These are phyloP conservation scores for Tetragnatha versicolor DNA, from an alignment of 1,140 invertebrate genomes.

Conservation along the genomic window DNA sequence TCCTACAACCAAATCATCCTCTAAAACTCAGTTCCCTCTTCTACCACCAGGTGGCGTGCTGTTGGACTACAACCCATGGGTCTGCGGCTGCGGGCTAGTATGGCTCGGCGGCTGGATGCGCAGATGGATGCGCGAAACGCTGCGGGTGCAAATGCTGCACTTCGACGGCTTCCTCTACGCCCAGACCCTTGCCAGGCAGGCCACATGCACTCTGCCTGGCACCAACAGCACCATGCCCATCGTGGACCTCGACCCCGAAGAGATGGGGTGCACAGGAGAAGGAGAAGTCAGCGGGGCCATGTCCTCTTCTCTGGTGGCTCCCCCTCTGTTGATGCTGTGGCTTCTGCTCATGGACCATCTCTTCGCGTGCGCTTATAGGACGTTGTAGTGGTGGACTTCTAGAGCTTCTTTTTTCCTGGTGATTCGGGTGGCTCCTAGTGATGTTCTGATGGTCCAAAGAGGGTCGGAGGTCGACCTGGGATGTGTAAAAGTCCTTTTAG, in stretches of 20 bases:
- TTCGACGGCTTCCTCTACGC: conserved; percentile 66
- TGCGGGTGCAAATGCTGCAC: conserved; percentile 74
- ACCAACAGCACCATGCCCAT: conserved; percentile 72
- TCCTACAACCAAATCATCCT: no score
- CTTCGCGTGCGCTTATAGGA: no score
- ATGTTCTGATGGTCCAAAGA: no score
- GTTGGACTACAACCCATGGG: conserved; percentile 81
- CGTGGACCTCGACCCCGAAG: conserved; percentile 75
- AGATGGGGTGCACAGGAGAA: conserved; percentile 66
- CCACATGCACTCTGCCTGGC: conserved; percentile 72
- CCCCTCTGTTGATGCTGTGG: no score
- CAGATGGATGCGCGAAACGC: conserved; percentile 80
- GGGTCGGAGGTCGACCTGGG: no score
- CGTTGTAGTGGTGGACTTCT: no score
- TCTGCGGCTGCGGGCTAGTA: conserved; percentile 85
- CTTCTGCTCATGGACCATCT: no score
- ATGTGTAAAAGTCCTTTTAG: no score
- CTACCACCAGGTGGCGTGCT: conserved; percentile 76
- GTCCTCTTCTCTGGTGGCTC: neutral
- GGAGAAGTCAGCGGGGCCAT: neutral
- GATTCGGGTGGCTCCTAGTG: no score
- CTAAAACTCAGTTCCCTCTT: no score
- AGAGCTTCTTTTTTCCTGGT: no score
- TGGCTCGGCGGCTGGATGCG: conserved; percentile 89
- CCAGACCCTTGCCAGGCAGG: conserved; percentile 66